phyloP scores from a whole-genome alignment of 2,113 vertebrate species.

The Pteropus alecto region DNA sequence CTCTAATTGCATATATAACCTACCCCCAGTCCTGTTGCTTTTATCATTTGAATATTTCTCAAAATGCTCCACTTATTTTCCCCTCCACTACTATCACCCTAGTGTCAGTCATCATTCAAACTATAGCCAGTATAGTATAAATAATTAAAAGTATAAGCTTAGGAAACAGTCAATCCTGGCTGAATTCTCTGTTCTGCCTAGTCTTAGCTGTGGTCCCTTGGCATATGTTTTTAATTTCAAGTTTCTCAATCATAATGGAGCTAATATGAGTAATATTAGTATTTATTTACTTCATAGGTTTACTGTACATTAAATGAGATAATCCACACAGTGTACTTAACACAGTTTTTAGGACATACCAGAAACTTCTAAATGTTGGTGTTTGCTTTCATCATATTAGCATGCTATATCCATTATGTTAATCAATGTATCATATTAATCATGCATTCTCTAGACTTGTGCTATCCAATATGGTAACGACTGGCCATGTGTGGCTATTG shows the following conservation, averaged over 20 bases:
- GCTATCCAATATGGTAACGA: background rate
- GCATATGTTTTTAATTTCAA: background rate
- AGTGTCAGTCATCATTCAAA: background rate
- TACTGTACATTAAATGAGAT: background rate
- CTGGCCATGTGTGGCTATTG: background rate
- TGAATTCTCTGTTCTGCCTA: background rate
- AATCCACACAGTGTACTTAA: background rate
- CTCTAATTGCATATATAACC: background rate
- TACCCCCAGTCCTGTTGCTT: background rate
- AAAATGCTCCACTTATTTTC: background rate
- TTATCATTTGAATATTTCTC: background rate
- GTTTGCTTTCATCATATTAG: background rate
- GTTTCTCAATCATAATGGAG: background rate
- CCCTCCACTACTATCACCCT: background rate
- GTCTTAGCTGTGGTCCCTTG: background rate
- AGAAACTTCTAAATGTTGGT: background rate
- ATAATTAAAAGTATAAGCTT: background rate
- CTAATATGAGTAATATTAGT: background rate
- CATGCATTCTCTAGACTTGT: background rate
- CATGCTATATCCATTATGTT: background rate
- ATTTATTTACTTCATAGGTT: background rate
- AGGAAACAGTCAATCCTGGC: background rate
- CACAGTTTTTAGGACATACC: background rate
- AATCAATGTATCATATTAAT: background rate
- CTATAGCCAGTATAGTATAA: background rate